Evolutionary conservation across 2,113 vertebrate species (phyloP), one percentile per base, ranked within the genome.

Genomic region (Cygnus buccinator): DNA sequence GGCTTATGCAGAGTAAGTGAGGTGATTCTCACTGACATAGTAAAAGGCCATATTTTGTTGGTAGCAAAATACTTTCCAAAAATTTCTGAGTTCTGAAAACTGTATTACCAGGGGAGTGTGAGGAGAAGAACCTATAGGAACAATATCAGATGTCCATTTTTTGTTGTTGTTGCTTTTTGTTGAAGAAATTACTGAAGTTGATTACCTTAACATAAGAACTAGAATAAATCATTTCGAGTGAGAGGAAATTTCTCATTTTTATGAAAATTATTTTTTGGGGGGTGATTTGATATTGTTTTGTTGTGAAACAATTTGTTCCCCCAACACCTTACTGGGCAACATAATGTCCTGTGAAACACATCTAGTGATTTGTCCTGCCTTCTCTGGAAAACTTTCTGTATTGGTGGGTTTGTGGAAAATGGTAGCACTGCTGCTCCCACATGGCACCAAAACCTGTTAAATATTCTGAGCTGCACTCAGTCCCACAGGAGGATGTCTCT

Each of bases 1-100:
- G 11, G 6, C 11, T 67, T 72, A 23, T 25, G 31, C 2, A 59
- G n/a, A n/a, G 8, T 0, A 0, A 54, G 10, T 0, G 1, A 39
- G 9, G 22, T 67, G 13, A 61, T 87, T 84, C 61, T 74, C n/a
- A 59, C 1, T 39, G 11, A 3, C 8, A 1, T 31, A 13, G 39
- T 82, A 18, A 33, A 84, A 89, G 43, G 48, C 7, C 39, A 3
- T 4, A 9, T 3, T 72, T 57, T 35, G 1, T n/a, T 11, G 5
- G 16, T 29, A 84, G 13, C 4, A 65, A 93, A 65, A 57, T 48
- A 26, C 7, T 79, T 76, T 29, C 11, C 28, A 67, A 62, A 71
- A 54, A 25, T 3, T 0, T 29, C 2, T 66, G 20, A 19, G 2
- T 55, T 77, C 10, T 59, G 16, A 59, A 58, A 50, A 68, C 21